Base-by-base conservation (phyloP, 2,888 invertebrate genomes). In the Microplitis deprimator region DNA sequence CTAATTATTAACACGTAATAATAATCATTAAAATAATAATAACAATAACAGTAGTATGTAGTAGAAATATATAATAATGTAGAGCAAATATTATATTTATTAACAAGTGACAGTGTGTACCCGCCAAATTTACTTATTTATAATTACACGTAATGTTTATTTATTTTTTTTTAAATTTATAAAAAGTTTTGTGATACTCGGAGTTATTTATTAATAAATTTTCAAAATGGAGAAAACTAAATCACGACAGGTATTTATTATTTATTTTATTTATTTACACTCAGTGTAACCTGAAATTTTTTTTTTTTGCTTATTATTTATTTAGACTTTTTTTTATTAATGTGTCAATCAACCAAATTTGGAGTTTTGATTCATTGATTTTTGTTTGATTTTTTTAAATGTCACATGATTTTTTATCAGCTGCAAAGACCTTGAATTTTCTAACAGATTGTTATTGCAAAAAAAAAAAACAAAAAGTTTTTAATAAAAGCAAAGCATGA, bases 201-300 rank as follows among this genome's bases (percentile, higher is more conserved):
- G 10, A 50, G 10, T 50, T 8, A 50, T 29, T 29, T 4, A 29
- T 29, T 29, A 50, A 50, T 50, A 10, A 50, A 5, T 5, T 50
- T 50, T 50, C 50, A 50, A 50, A 62, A 78, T 77, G 79, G 74
- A 75, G 65, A 81, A 77, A 68, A 68, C 62, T 1, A 76, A 77
- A 64, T 70, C 67, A 61, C 71, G 69, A 29, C 76, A 76, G 75
- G 73, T 77, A 50, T 69, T 61, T 65, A 17, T 40, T 13, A 70
- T 29, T 38, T 29, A 6, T 60, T 2, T n/a, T 38, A 62, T 38
- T 39, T 61, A 6, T 40, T n/a, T n/a, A 40, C 16, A 8, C 13
- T 60, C 20, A 67, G 6, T 5, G 16, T 39, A 29, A 60, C 61
- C 29, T 71, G 61, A 8, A 8, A 38, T 10, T n/a, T 7, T 8